These are phyloP conservation scores for Leptinotarsa texana DNA, from an alignment of 1,140 invertebrate genomes.

Conservation along the genomic window DNA sequence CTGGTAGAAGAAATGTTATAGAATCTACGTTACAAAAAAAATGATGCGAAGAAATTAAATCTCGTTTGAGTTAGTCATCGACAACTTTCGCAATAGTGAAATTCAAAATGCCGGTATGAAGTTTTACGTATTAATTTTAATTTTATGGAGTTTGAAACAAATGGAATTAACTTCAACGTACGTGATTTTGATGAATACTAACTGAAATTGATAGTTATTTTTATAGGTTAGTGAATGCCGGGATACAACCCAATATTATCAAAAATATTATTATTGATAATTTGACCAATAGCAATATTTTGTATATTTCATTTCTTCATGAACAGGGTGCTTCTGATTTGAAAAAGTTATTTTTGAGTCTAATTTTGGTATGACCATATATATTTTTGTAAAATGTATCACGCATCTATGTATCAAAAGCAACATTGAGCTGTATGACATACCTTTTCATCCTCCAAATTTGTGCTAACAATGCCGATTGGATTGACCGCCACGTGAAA, in stretches of 20 bases:
- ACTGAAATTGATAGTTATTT: neutral
- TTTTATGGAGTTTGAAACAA: constrained; percentile 7
- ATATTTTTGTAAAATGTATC: no score
- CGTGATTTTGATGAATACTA: neutral
- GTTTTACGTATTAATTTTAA: neutral
- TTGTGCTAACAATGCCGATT: no score
- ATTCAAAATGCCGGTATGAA: neutral
- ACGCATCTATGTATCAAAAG: no score
- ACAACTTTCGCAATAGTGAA: neutral
- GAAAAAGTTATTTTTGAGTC: no score
- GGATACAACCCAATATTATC: neutral
- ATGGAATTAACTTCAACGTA: neutral
- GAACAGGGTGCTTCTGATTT: no score
- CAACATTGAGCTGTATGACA: no score
- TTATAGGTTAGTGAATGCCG: neutral
- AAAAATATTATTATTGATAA: no score
- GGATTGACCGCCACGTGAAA: no score
- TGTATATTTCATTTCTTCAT: no score
- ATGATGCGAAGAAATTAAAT: neutral
- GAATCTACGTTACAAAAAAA: neutral
- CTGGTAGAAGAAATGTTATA: neutral
- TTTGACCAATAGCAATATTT: no score
- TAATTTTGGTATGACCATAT: no score
- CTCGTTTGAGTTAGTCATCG: neutral
- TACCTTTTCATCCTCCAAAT: no score